phyloP scores from a whole-genome alignment of 2,888 invertebrate genomes.

The Melitaea athalia region DNA sequence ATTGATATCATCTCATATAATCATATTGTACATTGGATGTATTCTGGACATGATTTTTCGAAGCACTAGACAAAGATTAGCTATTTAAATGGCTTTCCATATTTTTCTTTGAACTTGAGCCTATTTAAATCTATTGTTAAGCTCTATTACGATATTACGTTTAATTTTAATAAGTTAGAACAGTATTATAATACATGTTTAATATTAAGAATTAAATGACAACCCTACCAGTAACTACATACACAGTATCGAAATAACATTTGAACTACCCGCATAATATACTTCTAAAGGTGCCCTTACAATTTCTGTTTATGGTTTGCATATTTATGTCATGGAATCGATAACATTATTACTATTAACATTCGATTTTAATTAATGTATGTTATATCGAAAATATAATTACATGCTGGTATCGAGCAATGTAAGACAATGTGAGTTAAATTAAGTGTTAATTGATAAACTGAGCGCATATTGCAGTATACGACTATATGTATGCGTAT shows the following conservation, averaged over 20 bases:
- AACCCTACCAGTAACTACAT: constrained; percentile 11
- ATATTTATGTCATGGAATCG: constrained; percentile 12
- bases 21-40: too few species aligned
- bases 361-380: constrained; percentile 6
- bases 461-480: background rate
- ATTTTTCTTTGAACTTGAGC: too few species aligned
- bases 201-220: background rate
- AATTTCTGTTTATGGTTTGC: constrained; percentile 26
- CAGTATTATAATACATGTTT: background rate
- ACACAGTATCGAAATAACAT: constrained; percentile 16
- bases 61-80: too few species aligned
- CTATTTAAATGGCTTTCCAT: too few species aligned
- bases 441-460: background rate
- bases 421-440: background rate
- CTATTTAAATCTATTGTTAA: too few species aligned
- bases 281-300: constrained; percentile 24
- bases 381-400: background rate
- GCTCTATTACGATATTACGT: too few species aligned
- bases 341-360: constrained; percentile 16
- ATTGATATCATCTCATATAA: too few species aligned
- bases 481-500: too few species aligned
- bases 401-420: background rate
- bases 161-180: background rate
- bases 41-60: too few species aligned
- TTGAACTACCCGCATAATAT: constrained; percentile 30